Evolutionary conservation across 2,888 invertebrate genomes (phyloP).

Genomic region (Antitype chi): DNA sequence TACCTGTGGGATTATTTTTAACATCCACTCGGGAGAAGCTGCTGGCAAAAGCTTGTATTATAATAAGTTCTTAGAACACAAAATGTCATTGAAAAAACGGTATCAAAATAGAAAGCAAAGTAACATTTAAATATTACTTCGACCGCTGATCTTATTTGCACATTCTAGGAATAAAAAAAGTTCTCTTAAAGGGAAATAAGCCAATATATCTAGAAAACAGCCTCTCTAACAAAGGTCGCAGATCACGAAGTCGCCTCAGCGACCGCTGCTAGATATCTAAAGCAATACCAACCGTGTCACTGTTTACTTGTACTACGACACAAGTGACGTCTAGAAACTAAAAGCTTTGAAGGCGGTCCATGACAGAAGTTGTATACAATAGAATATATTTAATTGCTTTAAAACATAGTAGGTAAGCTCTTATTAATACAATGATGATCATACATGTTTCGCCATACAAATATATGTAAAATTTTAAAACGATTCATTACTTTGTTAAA

Average conservation of each 20-base stretch:
- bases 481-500: too few relatives aligned
- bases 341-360: not conserved
- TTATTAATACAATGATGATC: too few relatives aligned
- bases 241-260: too few relatives aligned
- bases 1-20: too few relatives aligned
- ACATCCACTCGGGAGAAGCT: too few relatives aligned
- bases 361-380: not conserved
- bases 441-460: too few relatives aligned
- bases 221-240: not conserved
- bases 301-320: not conserved
- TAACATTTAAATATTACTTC: not conserved
- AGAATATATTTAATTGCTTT: too few relatives aligned
- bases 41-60: not conserved
- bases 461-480: too few relatives aligned
- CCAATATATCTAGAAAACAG: not conserved
- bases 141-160: not conserved
- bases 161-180: slow-evolving; percentile 5
- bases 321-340: not conserved
- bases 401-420: too few relatives aligned
- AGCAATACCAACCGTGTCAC: too few relatives aligned
- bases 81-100: not conserved
- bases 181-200: slow-evolving; percentile 8
- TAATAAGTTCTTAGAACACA: not conserved
- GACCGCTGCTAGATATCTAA: too few relatives aligned
- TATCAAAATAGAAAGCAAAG: not conserved